A percentile compares a stretch with the other conserved stretches of the same genome.
These are phyloP conservation scores for Lysiphlebus fabarum DNA, from an alignment of 1,140 invertebrate genomes.

Conservation along the genomic window DNA sequence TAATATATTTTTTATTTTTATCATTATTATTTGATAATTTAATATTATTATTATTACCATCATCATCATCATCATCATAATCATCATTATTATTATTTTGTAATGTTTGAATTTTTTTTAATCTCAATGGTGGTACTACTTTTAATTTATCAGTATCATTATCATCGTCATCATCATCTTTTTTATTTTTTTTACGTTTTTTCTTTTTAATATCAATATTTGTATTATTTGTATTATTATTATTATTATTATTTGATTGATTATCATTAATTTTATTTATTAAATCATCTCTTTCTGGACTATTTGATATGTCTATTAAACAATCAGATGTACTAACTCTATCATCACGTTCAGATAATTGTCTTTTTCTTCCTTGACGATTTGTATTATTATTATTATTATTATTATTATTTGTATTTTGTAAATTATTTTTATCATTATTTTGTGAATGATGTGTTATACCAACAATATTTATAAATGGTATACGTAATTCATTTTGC, in stretches of 20 bases:
- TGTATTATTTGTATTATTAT: background rate
- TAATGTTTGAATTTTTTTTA: constrained; percentile 36
- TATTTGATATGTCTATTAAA: constrained; percentile 23
- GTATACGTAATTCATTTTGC: constrained; percentile 3
- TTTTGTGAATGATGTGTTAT: background rate
- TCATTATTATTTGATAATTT: background rate
- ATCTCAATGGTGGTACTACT: constrained; percentile 37
- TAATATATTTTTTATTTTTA: background rate
- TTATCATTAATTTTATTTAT: background rate
- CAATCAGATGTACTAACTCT: background rate
- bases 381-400: background rate
- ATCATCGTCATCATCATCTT: background rate
- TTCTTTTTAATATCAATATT: constrained; percentile 9
- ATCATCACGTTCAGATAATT: background rate
- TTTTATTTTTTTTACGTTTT: constrained; percentile 11
- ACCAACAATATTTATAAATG: constrained; percentile 14
- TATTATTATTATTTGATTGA: too few relatives aligned
- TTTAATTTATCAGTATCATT: constrained; percentile 17
- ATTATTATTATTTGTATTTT: background rate
- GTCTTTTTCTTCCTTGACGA: constrained; percentile 14
- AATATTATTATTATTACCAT: background rate
- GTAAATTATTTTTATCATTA: constrained; percentile 8
- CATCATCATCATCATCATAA: background rate
- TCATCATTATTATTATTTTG: constrained; percentile 5
- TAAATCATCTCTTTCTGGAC: constrained; percentile 22